A percentile compares a stretch with the other conserved stretches of the same genome.
These are phyloP conservation scores for Triplophysa rosa DNA, from an alignment of 2,113 vertebrate genomes.

Conservation along the genomic window DNA sequence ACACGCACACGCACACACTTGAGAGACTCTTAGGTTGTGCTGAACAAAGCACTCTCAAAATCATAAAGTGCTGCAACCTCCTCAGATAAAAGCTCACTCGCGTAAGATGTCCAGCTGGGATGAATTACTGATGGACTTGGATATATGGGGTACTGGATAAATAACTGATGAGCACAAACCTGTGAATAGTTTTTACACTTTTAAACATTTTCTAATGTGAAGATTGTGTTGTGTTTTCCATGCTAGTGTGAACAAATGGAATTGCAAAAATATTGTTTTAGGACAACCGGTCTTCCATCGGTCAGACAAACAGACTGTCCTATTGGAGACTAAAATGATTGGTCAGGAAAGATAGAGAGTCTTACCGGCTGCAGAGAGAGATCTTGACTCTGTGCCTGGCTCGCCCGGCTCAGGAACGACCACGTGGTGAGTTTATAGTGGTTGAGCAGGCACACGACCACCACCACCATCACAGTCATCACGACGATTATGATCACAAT, in stretches of 20 bases:
- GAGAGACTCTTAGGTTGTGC: slow-evolving; percentile 13
- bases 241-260: no score
- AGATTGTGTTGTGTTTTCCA: no score
- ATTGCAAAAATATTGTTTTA: no score
- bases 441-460: slow-evolving; percentile 94
- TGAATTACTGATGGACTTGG: background rate
- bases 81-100: slow-evolving; percentile 14
- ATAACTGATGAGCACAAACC: no score
- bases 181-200: no score
- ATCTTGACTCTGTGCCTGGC: slow-evolving; percentile 86
- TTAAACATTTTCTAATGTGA: no score
- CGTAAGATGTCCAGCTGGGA: background rate
- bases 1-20: slow-evolving; percentile 8
- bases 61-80: background rate
- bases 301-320: no score
- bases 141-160: no score
- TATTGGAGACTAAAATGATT: no score
- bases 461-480: slow-evolving; percentile 97
- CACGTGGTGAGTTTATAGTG: slow-evolving; percentile 94
- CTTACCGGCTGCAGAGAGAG: slow-evolving; percentile 88
- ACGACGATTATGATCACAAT: slow-evolving; percentile 95
- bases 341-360: slow-evolving; percentile 27
- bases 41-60: slow-evolving; percentile 3
- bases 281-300: no score
- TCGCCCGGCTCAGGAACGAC: slow-evolving; percentile 90